These are phyloP conservation scores for Poliocrania exsul DNA, from an alignment of 2,797 vertebrate genomes.

Conservation along the genomic window DNA sequence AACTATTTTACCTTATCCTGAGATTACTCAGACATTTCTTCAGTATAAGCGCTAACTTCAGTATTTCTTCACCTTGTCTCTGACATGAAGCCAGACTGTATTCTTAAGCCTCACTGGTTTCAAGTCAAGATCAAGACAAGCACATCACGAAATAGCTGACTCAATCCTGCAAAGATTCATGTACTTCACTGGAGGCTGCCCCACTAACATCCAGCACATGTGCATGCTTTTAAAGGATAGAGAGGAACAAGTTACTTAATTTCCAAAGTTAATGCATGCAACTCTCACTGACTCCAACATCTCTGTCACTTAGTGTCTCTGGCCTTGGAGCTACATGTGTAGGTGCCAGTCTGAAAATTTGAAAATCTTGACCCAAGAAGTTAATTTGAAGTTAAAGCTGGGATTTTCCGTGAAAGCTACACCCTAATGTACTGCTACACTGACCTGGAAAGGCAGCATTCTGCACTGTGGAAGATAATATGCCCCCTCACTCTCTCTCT, in stretches of 20 bases:
- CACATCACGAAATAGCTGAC: background rate
- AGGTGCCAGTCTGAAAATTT: background rate
- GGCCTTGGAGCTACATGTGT: background rate
- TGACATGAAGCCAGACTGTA: background rate
- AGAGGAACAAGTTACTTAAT: background rate
- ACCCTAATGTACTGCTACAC: background rate
- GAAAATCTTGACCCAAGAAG: background rate
- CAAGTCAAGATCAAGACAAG: background rate
- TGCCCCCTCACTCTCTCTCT: background rate
- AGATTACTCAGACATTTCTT: background rate
- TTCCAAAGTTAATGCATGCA: background rate
- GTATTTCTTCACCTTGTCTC: background rate
- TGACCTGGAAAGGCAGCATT: background rate
- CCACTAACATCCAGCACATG: background rate
- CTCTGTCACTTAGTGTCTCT: background rate
- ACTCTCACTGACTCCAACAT: background rate
- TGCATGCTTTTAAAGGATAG: background rate
- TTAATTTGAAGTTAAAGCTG: background rate
- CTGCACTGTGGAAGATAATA: background rate
- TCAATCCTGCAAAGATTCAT: background rate
- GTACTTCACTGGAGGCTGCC: background rate
- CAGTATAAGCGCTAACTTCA: background rate
- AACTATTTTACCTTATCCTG: background rate
- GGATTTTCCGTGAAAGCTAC: background rate
- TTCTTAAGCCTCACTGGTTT: background rate